Conservation (phyloP, 2,797 vertebrate genomes). For the Aldrovandia affinis region DNA sequence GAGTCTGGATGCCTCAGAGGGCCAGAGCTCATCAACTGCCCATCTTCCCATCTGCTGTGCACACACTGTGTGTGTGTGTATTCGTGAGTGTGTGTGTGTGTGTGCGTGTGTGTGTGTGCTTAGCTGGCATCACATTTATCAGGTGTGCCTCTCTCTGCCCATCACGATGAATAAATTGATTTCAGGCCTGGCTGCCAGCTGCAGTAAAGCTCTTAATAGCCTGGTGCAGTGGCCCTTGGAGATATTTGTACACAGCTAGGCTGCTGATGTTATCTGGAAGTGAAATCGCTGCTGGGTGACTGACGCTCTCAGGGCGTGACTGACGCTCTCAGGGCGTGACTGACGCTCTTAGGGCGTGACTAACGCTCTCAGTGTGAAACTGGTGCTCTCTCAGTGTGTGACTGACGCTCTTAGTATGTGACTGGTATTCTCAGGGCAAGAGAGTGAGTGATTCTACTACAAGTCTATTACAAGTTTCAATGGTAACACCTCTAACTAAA, state of each 20-base stretch:
- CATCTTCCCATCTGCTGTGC: not conserved
- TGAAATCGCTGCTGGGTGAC: slow-evolving; percentile 10
- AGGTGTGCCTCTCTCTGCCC: slow-evolving; percentile 10
- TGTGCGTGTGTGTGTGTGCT: not conserved
- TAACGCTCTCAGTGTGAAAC: too few relatives aligned
- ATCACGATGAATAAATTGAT: slow-evolving; percentile 38
- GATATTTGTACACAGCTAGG: slow-evolving; percentile 50
- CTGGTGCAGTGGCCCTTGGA: slow-evolving; percentile 25
- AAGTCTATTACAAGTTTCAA: too few relatives aligned
- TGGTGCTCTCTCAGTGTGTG: too few relatives aligned
- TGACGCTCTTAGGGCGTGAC: not conserved
- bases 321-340: too few relatives aligned
- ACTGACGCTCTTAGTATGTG: too few relatives aligned
- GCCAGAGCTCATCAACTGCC: not conserved
- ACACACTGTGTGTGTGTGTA: not conserved
- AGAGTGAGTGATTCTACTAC: too few relatives aligned
- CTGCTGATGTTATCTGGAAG: slow-evolving; percentile 50
- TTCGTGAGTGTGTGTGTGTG: not conserved
- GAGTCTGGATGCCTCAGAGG: not conserved
- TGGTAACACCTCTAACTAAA: too few relatives aligned
- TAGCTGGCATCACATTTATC: not conserved
- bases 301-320: not conserved
- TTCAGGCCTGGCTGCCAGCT: slow-evolving; percentile 39
- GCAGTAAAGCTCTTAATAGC: slow-evolving; percentile 45
- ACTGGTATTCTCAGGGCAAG: too few relatives aligned